A percentile compares a stretch with the other conserved stretches of the same genome.
These are phyloP conservation scores for Polypterus bichir DNA, from an alignment of 2,113 vertebrate species.

Conservation along the genomic window DNA sequence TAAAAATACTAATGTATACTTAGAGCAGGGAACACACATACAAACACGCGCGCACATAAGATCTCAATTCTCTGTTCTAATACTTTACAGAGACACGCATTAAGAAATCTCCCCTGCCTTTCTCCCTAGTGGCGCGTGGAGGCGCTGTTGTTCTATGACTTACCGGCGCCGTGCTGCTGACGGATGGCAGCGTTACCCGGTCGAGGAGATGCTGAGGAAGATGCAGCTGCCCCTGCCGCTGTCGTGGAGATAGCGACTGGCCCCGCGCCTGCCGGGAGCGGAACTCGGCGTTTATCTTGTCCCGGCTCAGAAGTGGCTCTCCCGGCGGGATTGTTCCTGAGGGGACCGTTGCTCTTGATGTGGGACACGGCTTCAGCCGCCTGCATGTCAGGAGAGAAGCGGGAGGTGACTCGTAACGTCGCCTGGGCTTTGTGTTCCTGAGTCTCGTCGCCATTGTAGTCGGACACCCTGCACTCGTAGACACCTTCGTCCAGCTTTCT, in stretches of 20 bases:
- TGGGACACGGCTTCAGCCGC: constrained; percentile 83
- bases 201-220: constrained; percentile 57
- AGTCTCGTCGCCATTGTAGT: constrained; percentile 75
- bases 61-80: too few relatives aligned
- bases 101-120: background rate
- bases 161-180: constrained; percentile 68
- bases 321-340: constrained; percentile 41
- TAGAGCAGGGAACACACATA: too few relatives aligned
- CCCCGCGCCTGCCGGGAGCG: constrained; percentile 32
- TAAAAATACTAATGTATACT: too few relatives aligned
- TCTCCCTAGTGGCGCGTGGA: constrained; percentile 14
- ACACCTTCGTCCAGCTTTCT: constrained; percentile 75
- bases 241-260: constrained; percentile 34
- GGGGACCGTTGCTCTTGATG: constrained; percentile 69
- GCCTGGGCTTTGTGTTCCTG: constrained; percentile 78
- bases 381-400: constrained; percentile 62
- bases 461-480: constrained; percentile 84
- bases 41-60: too few relatives aligned
- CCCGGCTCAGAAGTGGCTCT: constrained; percentile 44
- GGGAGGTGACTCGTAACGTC: constrained; percentile 56
- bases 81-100: too few relatives aligned
- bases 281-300: constrained; percentile 40
- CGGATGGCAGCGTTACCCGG: constrained; percentile 52
- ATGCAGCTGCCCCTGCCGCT: constrained; percentile 36
- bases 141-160: constrained; percentile 41